Base-by-base conservation (phyloP, 2,113 vertebrate species). In the Maylandia zebra region DNA sequence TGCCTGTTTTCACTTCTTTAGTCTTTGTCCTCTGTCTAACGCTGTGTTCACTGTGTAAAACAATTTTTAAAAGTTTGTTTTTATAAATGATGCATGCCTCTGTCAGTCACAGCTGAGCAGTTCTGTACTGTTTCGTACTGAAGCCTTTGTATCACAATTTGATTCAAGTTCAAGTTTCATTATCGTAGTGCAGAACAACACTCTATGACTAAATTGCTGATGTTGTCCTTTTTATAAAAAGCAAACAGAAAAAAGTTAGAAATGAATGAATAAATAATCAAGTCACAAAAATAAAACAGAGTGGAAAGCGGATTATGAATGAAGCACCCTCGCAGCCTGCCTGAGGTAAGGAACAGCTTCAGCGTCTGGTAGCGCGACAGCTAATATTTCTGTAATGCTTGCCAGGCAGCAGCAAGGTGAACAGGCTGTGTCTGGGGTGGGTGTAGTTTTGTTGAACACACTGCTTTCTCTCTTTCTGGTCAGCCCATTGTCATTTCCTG, bases 91-190 rank as follows among this genome's bases (percentile, higher is more conserved):
- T 69, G 10, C 27, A 81, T 81, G 66, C 57, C 53, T 82, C 50
- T 84, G 81, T 50, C 88, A 86, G 64, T 86, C 84, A 82, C 88
- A 92, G 81, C 78, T 5, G 53, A 88, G 69, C 38, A 61, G 4
- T 41, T 82, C 66, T 59, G 85, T 86, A 59, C 8, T 10, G 56
- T 53, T 76, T 24, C 3, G 76, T 38, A 56, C 30, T n/a, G 81
- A 86, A 32, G 66, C 19, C 11, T 12, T 55, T n/a, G 36, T 57
- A 24, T 30, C 19, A 45, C 34, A 55, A 24, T 64, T 69, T 57
- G 22, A 50, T 78, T 50, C 10, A 52, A 52, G 27, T 6, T 48
- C 16, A 48, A 76, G 43, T 76, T 13, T 52, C 52, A 34, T 78
- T 78, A 78, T 78, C 7, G 17, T 52, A 34, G 48, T 34, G 45